phyloP scores from a whole-genome alignment of 2,113 vertebrate species.

The Rhipidura dahli region DNA sequence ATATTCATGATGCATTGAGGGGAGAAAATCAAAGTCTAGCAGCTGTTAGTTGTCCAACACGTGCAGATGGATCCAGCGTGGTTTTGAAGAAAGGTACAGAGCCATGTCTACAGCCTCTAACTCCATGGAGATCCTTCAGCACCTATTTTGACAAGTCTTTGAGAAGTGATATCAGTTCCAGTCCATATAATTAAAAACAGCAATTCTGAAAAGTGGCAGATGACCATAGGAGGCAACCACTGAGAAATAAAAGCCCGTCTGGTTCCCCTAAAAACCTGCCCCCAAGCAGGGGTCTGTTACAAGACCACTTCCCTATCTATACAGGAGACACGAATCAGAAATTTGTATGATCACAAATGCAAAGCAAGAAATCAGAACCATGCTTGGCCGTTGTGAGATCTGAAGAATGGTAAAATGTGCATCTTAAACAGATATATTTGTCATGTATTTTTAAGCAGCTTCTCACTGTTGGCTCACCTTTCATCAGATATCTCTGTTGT shows the following conservation, averaged over 20 bases:
- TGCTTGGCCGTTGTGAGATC: neutral
- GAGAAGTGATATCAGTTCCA: neutral
- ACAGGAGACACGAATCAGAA: neutral
- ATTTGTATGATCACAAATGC: neutral
- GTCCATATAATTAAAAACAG: neutral
- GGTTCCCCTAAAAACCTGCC: neutral
- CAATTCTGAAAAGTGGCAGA: neutral
- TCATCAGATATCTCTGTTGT: neutral
- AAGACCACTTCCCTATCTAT: neutral
- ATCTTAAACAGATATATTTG: neutral
- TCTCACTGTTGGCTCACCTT: neutral
- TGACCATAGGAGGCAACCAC: neutral
- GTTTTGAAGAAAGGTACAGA: neutral
- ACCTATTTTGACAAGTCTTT: neutral
- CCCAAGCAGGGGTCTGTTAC: neutral
- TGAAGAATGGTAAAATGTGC: rapidly evolving
- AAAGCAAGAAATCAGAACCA: neutral
- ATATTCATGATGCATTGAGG: neutral
- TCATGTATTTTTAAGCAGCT: neutral
- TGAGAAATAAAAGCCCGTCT: neutral
- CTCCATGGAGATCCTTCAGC: neutral
- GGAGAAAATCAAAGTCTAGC: neutral
- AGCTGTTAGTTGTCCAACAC: neutral
- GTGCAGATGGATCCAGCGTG: neutral
- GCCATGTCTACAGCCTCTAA: neutral